Conservation (phyloP, 1,140 invertebrate species). For the Aphis gossypii region DNA sequence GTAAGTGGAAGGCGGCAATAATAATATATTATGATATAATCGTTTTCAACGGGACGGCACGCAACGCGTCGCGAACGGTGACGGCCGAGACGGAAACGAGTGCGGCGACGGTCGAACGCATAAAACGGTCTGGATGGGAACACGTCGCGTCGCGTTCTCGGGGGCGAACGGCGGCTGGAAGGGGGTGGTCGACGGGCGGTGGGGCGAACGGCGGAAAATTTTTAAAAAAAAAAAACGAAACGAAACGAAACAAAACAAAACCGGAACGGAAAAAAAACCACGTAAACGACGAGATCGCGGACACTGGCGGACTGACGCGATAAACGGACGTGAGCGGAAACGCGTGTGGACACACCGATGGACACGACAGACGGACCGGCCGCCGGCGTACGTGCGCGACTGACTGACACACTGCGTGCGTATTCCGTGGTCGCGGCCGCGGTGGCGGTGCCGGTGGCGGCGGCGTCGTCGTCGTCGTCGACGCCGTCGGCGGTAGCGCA, state of each 20-base stretch:
- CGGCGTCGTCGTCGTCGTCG: not conserved
- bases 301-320: not conserved
- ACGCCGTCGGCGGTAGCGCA: not conserved
- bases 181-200: not conserved
- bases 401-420: constrained; percentile 27
- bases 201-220: too few relatives aligned
- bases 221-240: too few relatives aligned
- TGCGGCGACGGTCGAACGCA: not conserved
- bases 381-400: constrained; percentile 38
- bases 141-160: not conserved
- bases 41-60: not conserved
- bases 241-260: too few relatives aligned
- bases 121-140: not conserved
- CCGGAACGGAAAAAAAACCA: not conserved
- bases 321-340: not conserved
- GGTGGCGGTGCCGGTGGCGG: not conserved
- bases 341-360: not conserved
- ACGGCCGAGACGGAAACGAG: not conserved
- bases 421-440: not conserved
- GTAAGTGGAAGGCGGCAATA: not conserved
- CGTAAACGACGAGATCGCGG: not conserved
- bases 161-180: not conserved
- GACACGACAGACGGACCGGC: constrained; percentile 25
- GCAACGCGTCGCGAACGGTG: not conserved
- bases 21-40: not conserved